Evolutionary conservation across 2,797 vertebrate genomes (phyloP).

Genomic region (Danio aesculapii): DNA sequence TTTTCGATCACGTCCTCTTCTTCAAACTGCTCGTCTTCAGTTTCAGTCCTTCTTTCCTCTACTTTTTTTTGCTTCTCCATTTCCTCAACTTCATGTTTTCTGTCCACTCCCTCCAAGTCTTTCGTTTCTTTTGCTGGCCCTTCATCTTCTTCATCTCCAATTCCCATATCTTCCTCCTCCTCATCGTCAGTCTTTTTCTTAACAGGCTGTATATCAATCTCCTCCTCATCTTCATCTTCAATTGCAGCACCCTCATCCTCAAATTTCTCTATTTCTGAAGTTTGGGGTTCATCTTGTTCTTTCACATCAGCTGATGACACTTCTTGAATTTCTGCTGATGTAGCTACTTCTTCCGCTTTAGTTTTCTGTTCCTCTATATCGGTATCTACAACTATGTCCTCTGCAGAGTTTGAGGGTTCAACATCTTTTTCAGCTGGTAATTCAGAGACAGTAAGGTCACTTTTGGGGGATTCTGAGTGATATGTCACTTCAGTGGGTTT

Average conservation of each 20-base stretch:
- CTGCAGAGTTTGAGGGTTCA: constrained; percentile 53
- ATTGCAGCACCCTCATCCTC: constrained; percentile 76
- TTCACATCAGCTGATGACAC: constrained; percentile 63
- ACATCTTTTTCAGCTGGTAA: constrained; percentile 52
- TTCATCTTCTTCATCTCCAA: constrained; percentile 85
- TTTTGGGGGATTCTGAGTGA: constrained; percentile 61
- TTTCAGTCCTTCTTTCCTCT: constrained; percentile 68
- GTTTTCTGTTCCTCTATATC: constrained; percentile 55
- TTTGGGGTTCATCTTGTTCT: constrained; percentile 53
- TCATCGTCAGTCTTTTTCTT: constrained; percentile 68
- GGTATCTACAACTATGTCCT: constrained; percentile 62
- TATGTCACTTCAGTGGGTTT: constrained; percentile 64
- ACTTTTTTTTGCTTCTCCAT: constrained; percentile 78
- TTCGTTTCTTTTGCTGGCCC: constrained; percentile 77
- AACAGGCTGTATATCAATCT: constrained; percentile 66
- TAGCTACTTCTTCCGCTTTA: constrained; percentile 66
- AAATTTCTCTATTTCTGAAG: constrained; percentile 72
- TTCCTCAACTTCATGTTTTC: constrained; percentile 81
- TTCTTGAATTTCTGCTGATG: constrained; percentile 65
- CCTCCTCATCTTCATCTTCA: constrained; percentile 78
- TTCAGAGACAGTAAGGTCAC: constrained; percentile 49
- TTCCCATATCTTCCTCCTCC: constrained; percentile 75
- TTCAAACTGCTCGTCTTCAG: constrained; percentile 74
- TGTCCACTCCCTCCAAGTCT: constrained; percentile 73
- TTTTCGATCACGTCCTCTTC: constrained; percentile 86